Evolutionary conservation across 2,113 vertebrate species (phyloP).

Genomic region (Cebidichthys violaceus): DNA sequence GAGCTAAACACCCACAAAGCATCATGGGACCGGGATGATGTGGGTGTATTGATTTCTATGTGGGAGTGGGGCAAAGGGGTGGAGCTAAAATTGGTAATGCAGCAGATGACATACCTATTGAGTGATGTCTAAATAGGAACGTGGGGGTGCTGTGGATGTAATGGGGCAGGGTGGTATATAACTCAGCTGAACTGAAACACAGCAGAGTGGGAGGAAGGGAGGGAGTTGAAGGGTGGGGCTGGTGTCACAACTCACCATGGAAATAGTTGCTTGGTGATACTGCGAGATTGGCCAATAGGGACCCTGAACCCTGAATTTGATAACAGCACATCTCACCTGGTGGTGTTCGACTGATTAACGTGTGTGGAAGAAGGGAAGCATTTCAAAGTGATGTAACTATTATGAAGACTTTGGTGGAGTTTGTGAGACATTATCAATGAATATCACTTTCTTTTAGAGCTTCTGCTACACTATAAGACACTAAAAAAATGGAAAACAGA

Average conservation of each 20-base stretch:
- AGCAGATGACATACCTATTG: constrained; percentile 56
- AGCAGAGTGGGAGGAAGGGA: constrained; percentile 6
- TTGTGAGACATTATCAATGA: not conserved
- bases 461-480: not conserved
- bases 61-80: constrained; percentile 74
- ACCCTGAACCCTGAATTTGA: constrained; percentile 35
- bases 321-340: constrained; percentile 46
- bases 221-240: constrained; percentile 39
- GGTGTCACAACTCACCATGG: constrained; percentile 59
- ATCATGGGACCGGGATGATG: constrained; percentile 76
- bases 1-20: constrained; percentile 80
- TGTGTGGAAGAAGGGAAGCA: not conserved
- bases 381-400: not conserved
- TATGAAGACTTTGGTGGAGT: not conserved
- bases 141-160: constrained; percentile 63
- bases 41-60: constrained; percentile 82
- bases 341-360: not conserved
- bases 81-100: constrained; percentile 77
- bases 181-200: not conserved
- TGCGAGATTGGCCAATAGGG: not conserved
- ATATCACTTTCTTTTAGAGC: not conserved
- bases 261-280: constrained; percentile 57
- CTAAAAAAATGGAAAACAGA: not conserved
- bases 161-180: constrained; percentile 25
- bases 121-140: constrained; percentile 60